Percentiles rank a stretch among this genome's conserved stretches.
phyloP scores from a whole-genome alignment of 2,113 vertebrate genomes.

The Cyanistes caeruleus region DNA sequence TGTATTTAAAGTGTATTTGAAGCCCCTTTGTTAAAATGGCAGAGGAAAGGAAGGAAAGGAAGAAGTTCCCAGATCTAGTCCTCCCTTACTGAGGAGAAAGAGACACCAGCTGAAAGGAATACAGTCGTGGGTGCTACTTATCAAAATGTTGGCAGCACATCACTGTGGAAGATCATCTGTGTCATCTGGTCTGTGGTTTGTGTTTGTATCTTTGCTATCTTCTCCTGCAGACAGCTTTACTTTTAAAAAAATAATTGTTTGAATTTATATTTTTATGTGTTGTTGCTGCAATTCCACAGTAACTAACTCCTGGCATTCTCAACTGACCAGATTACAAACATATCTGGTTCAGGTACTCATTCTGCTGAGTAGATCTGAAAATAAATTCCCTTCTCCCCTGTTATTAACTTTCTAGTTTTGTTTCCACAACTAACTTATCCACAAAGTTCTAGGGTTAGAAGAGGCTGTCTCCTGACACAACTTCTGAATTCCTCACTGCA shows the following conservation, averaged over 20 bases:
- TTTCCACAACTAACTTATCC: constrained; percentile 61
- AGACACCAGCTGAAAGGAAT: neutral
- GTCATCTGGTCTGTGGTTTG: neutral
- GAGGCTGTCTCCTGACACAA: neutral
- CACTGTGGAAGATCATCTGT: neutral
- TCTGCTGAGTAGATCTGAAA: neutral
- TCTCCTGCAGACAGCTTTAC: neutral
- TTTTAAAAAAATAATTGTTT: neutral
- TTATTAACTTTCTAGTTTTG: constrained; percentile 39
- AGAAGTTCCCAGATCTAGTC: neutral
- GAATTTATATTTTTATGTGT: neutral
- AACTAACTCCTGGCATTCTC: neutral
- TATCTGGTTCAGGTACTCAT: constrained; percentile 16
- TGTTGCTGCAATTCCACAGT: neutral
- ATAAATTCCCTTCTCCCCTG: neutral
- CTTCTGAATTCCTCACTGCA: constrained; percentile 68
- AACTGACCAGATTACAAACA: neutral
- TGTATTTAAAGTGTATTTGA: neutral
- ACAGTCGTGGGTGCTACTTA: neutral
- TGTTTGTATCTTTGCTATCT: neutral
- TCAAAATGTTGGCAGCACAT: neutral
- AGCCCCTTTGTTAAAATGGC: neutral
- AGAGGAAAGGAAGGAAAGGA: neutral
- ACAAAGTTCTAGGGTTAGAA: constrained; percentile 40
- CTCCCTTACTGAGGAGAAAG: neutral